Evolutionary conservation across 2,797 vertebrate species (phyloP), one percentile per base, ranked within the genome.

Genomic region (Sebastes steindachneri): DNA sequence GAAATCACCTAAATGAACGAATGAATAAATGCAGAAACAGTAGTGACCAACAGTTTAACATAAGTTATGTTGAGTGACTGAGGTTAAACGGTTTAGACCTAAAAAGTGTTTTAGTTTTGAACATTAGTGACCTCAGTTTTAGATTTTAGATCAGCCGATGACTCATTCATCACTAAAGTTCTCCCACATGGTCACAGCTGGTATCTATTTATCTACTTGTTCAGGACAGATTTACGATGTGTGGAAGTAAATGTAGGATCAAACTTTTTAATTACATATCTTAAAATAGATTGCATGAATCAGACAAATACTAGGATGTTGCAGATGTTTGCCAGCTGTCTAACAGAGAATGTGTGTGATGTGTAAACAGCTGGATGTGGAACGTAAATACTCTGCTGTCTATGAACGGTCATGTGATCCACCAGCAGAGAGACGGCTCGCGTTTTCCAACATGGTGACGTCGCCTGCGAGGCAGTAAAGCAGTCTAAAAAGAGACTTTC

Each of bases 401-500:
- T 48, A 71, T 72, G 72, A 82, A 62, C 69, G 0, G 57, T 35
- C 80, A 66, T 67, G 74, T 84, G 83, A 26, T 69, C 1, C 5
- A 9, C 25, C 71, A 59, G 82, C 82, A 51, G 72, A 51, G 63
- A 80, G 62, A 53, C 15, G 3, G 57, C 14, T 51, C 5, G 7
- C 25, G 2, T 66, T 31, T 51, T n/a, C 19, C 60, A 79, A 53
- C 69, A 73, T 48, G 60, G 57, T 68, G 78, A 64, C 64, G n/a
- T 35, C 37, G 67, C 79, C 82, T 70, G 48, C 5, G 0, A 84
- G 82, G 76, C 84, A 80, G 67, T 2, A 75, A 60, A 26, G 17
- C 75, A 75, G 66, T 33, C 77, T 83, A 66, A 82, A 79, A 79
- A 54, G 19, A 59, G 76, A 71, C 57, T 60, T 62, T 67, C n/a